Conservation (phyloP, 2,888 invertebrate genomes). For the Volucella inflata region DNA sequence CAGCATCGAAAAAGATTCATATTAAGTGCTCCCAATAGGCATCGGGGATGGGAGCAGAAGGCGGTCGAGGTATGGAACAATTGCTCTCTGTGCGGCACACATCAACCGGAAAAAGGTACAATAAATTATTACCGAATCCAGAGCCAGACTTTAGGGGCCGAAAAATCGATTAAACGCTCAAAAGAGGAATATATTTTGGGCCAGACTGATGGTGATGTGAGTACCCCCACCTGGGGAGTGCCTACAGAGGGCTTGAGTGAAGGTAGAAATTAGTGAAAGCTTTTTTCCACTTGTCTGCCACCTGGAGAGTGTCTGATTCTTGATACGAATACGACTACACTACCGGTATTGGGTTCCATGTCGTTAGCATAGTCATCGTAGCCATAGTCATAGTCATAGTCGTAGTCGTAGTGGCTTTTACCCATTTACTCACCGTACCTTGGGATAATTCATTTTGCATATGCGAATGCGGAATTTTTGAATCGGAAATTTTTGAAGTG, state of each 20-base stretch:
- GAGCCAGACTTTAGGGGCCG: conserved; percentile 57
- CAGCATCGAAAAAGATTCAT: conserved; percentile 42
- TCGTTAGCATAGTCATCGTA: too few relatives aligned
- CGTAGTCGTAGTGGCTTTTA: conserved; percentile 29
- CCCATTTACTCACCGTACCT: conserved; percentile 22
- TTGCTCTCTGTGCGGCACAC: conserved; percentile 67
- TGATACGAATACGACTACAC: conserved; percentile 11
- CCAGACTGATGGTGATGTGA: conserved; percentile 51
- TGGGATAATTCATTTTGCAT: conserved; percentile 73
- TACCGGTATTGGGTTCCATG: too few relatives aligned
- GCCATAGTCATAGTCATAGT: conserved; percentile 10
- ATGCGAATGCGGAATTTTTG: conserved; percentile 72
- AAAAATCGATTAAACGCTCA: conserved; percentile 74
- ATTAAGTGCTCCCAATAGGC: conserved; percentile 39
- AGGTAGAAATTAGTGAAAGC: conserved; percentile 67
- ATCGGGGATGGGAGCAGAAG: not conserved
- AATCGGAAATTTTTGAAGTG: conserved; percentile 71
- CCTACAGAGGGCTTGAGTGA: not conserved
- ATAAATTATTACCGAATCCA: conserved; percentile 72
- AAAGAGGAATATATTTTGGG: conserved; percentile 69
- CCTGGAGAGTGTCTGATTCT: conserved; percentile 64
- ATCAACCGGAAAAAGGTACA: conserved; percentile 75
- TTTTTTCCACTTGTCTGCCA: conserved; percentile 73
- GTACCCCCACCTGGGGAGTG: not conserved
- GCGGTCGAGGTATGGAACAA: conserved; percentile 38